Base-by-base conservation (phyloP, 2,888 invertebrate species). In the Mystacides longicornis region DNA sequence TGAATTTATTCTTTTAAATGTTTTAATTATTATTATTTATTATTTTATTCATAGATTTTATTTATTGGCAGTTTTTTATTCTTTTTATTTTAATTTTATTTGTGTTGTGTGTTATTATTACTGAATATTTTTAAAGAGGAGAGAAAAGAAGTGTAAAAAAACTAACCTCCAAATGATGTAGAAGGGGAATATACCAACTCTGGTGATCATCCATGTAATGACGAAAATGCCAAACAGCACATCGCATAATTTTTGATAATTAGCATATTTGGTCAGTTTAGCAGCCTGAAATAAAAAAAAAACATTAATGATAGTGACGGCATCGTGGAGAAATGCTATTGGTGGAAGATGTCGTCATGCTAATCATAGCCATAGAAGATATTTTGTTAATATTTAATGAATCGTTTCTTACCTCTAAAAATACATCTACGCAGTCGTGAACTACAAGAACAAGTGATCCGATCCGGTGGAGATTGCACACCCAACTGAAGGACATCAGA, bases 201-300 rank as follows among this genome's bases (percentile, higher is more conserved):
- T 82, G 14, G 98, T 94, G 2, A 85, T 70, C 62, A 97, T 89
- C 99, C 98, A 99, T 3, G 93, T 71, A 21, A 94, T 68, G 4
- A 92, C 91, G 71, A 99, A 96, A 55, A 93, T 74, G 48, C 85
- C 86, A 74, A 98, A 98, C 63, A 95, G 78, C 27, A 77, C 73
- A 75, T 97, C 94, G 68, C 97, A 95, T 9, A 90, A 65, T 68
- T 83, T 87, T 71, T 95, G 93, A 69, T 86, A 90, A 65, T 87
- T 89, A 19, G 92, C 87, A 72, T 98, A 97, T 68, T 95, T 96
- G 19, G 91, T 85, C 75, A 96, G 86, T 75, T 98, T 98, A 18
- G 96, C 94, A 47, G 86, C 89, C 87, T 93, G 75, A 1, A 79
- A 57, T 16, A 52, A 45, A 23, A 22, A 20, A 20, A 14, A 31